Conservation (phyloP, 2,888 invertebrate species). For the Tenthredo distinguenda region DNA sequence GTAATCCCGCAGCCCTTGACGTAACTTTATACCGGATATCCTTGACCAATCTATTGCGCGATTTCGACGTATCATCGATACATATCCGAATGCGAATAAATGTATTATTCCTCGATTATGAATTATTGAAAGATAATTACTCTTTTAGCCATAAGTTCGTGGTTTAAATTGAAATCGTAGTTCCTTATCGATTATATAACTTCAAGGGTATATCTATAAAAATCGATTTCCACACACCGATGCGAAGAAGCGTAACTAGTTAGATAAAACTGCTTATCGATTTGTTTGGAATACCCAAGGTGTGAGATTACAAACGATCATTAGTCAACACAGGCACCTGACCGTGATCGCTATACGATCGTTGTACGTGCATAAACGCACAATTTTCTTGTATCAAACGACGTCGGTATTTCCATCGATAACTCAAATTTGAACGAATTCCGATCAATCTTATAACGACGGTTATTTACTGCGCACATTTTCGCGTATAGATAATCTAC, state of each 20-base stretch:
- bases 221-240: neutral
- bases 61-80: neutral
- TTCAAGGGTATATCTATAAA: neutral
- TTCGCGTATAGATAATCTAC: neutral
- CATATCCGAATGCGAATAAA: neutral
- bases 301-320: neutral
- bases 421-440: neutral
- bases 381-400: neutral
- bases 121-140: neutral
- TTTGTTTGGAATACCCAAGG: neutral
- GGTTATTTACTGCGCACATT: neutral
- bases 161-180: neutral
- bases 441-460: neutral
- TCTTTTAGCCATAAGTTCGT: neutral
- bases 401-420: neutral
- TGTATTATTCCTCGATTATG: neutral
- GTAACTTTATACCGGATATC: slow-evolving; percentile 18
- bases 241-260: neutral
- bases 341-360: neutral
- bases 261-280: neutral
- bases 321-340: neutral
- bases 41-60: slow-evolving; percentile 11
- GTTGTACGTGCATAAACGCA: neutral
- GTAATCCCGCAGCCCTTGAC: neutral
- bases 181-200: neutral